phyloP scores from a whole-genome alignment of 2,797 vertebrate species.

The Squalus acanthias region DNA sequence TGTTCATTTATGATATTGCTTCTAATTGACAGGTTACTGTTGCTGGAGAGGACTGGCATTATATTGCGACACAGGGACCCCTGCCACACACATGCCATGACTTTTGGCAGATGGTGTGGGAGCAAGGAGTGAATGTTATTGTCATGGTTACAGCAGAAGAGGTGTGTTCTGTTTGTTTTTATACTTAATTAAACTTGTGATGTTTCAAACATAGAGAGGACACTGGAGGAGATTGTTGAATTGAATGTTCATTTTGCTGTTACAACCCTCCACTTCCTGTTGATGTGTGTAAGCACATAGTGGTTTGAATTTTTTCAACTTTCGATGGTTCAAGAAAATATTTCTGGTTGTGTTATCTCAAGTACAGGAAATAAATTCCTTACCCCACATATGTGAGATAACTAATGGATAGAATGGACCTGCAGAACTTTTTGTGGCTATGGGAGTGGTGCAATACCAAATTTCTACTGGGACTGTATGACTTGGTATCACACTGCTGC shows the following conservation, averaged over 20 bases:
- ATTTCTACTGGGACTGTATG: background rate
- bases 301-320: background rate
- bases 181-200: background rate
- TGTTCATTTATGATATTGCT: background rate
- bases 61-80: slow-evolving; percentile 92
- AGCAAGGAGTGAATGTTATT: slow-evolving; percentile 93
- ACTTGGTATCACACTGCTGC: background rate
- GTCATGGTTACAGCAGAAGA: slow-evolving; percentile 97
- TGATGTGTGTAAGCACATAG: background rate
- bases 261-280: background rate
- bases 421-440: background rate
- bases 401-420: background rate
- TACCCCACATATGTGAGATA: background rate
- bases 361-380: background rate
- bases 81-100: slow-evolving; percentile 87
- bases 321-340: background rate
- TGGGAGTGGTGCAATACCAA: background rate
- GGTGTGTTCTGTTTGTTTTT: slow-evolving; percentile 56
- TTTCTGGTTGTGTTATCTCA: background rate
- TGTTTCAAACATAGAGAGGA: background rate
- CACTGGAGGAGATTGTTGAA: background rate
- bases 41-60: slow-evolving; percentile 89
- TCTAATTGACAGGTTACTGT: slow-evolving; percentile 71
- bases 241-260: background rate
- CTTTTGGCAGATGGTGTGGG: slow-evolving; percentile 99